Evolutionary conservation across 1,140 invertebrate species (phyloP).

Genomic region (Laodelphax striatellus): DNA sequence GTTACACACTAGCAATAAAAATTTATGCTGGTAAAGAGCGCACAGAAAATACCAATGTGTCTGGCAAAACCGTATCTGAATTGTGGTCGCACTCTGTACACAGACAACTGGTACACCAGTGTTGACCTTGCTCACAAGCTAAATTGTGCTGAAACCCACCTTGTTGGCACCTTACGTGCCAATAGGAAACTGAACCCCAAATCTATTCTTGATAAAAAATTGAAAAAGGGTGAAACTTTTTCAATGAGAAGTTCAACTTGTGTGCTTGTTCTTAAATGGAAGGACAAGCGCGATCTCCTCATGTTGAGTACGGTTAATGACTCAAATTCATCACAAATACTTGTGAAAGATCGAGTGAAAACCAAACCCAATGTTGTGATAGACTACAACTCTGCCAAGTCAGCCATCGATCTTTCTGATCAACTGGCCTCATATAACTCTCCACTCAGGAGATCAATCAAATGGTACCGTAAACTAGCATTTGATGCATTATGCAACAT

Average conservation of each 20-base stretch:
- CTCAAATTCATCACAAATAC: background rate
- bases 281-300: background rate
- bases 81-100: background rate
- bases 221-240: too few species aligned
- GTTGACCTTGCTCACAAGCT: background rate
- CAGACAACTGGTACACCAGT: background rate
- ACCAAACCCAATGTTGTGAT: background rate
- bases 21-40: background rate
- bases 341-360: background rate
- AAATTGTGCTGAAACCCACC: background rate
- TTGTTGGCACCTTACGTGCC: background rate
- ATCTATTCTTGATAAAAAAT: too few species aligned
- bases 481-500: background rate
- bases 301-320: background rate
- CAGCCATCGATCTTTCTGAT: background rate
- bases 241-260: too few species aligned
- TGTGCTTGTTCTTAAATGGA: too few species aligned
- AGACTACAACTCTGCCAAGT: background rate
- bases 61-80: background rate
- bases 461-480: background rate
- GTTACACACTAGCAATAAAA: too few species aligned
- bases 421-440: background rate
- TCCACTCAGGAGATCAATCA: background rate
- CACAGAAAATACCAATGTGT: background rate
- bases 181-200: background rate